Conservation (phyloP, 2,888 invertebrate genomes). For the Cheilosia urbana region DNA sequence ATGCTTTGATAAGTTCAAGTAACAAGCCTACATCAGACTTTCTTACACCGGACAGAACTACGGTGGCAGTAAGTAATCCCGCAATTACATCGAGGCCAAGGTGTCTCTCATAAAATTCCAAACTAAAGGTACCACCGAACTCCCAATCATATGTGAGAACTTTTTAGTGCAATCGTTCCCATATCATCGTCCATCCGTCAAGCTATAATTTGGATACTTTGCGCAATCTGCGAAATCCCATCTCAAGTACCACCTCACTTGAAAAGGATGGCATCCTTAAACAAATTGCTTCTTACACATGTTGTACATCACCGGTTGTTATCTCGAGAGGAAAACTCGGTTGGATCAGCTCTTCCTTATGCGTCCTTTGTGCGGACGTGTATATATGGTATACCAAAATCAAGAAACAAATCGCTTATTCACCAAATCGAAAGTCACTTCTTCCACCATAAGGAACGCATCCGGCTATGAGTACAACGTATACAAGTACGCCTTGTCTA, state of each 20-base stretch:
- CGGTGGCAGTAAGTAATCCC: too few relatives aligned
- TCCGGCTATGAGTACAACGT: constrained; percentile 34
- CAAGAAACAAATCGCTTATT: constrained; percentile 54
- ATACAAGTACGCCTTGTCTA: too few relatives aligned
- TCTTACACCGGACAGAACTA: too few relatives aligned
- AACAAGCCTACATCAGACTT: too few relatives aligned
- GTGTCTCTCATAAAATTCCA: too few relatives aligned
- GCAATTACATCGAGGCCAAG: too few relatives aligned
- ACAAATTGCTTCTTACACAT: constrained; percentile 52
- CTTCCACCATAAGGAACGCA: constrained; percentile 33
- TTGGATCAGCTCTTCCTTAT: constrained; percentile 30
- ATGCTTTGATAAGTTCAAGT: too few relatives aligned
- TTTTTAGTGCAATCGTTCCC: neutral
- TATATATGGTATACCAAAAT: constrained; percentile 5
- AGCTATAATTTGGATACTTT: constrained; percentile 33
- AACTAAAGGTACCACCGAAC: too few relatives aligned
- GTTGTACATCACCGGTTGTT: constrained; percentile 49
- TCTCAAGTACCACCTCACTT: constrained; percentile 37
- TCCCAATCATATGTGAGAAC: neutral
- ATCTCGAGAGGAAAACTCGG: constrained; percentile 33
- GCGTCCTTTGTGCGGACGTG: constrained; percentile 49
- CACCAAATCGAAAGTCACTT: constrained; percentile 54
- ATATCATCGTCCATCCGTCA: neutral
- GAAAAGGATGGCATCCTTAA: constrained; percentile 30
- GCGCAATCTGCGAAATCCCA: constrained; percentile 13